Conservation (phyloP, 2,113 vertebrate species). For the Heterotis niloticus region DNA sequence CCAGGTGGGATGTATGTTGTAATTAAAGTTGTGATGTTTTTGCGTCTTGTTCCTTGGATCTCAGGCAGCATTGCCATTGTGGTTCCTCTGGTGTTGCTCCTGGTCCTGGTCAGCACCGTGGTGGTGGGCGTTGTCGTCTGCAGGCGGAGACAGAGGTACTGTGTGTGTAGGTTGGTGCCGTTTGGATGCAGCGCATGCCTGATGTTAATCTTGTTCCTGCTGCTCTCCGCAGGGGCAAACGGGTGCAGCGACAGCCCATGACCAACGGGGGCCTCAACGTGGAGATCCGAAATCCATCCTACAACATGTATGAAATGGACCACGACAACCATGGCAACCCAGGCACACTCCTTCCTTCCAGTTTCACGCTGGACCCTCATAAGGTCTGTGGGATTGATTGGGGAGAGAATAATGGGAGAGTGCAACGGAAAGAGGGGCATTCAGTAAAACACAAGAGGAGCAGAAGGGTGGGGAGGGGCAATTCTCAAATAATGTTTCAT, state of each 20-base stretch:
- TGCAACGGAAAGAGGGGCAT: too few species aligned
- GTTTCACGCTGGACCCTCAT: conserved; percentile 91
- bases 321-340: conserved; percentile 86
- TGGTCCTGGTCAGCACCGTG: conserved; percentile 73
- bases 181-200: background rate
- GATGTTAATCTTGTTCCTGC: background rate
- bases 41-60: conserved; percentile 33
- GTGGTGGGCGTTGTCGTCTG: conserved; percentile 79
- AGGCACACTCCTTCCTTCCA: conserved; percentile 86
- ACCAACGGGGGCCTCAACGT: conserved; percentile 95
- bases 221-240: conserved; percentile 76
- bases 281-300: conserved; percentile 94
- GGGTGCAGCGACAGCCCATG: conserved; percentile 96
- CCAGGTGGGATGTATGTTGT: background rate
- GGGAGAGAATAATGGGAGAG: too few species aligned
- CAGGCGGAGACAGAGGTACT: conserved; percentile 78
- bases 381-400: conserved; percentile 79
- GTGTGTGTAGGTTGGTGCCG: background rate
- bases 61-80: conserved; percentile 83
- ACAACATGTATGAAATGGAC: conserved; percentile 96
- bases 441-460: too few species aligned
- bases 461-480: too few species aligned
- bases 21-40: background rate
- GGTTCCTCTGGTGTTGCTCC: conserved; percentile 77
- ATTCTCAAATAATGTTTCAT: too few species aligned